These are phyloP conservation scores for Perccottus glenii DNA, from an alignment of 2,113 vertebrate species.

Conservation along the genomic window DNA sequence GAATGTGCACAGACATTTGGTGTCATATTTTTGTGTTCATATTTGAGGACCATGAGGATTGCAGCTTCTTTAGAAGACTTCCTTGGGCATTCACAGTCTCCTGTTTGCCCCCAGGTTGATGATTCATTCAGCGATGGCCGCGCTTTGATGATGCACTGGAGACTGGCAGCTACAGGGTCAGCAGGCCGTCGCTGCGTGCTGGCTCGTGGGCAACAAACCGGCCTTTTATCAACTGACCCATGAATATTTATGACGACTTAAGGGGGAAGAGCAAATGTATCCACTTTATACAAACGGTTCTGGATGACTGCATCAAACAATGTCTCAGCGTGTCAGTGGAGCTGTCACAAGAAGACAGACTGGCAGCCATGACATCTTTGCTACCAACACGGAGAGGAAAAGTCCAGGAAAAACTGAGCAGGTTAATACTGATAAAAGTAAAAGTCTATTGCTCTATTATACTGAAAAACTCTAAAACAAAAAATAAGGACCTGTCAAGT, in stretches of 20 bases:
- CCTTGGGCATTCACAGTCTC: constrained; percentile 6
- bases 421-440: not conserved
- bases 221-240: constrained; percentile 46
- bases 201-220: constrained; percentile 34
- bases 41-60: too few species aligned
- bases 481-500: too few species aligned
- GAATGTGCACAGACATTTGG: not conserved
- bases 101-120: constrained; percentile 47
- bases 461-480: too few species aligned
- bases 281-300: constrained; percentile 36
- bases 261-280: constrained; percentile 24
- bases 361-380: not conserved
- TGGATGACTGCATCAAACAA: constrained; percentile 33
- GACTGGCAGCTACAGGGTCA: constrained; percentile 41
- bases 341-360: constrained; percentile 13
- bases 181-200: constrained; percentile 10
- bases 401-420: not conserved
- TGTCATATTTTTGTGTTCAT: too few species aligned
- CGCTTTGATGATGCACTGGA: constrained; percentile 55
- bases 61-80: not conserved
- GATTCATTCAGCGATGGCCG: constrained; percentile 43
- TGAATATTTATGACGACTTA: constrained; percentile 63
- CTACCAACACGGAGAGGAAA: not conserved
- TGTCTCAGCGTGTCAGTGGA: constrained; percentile 13
- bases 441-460: not conserved